phyloP scores from a whole-genome alignment of 2,888 invertebrate species.

The Synergus japonicus region DNA sequence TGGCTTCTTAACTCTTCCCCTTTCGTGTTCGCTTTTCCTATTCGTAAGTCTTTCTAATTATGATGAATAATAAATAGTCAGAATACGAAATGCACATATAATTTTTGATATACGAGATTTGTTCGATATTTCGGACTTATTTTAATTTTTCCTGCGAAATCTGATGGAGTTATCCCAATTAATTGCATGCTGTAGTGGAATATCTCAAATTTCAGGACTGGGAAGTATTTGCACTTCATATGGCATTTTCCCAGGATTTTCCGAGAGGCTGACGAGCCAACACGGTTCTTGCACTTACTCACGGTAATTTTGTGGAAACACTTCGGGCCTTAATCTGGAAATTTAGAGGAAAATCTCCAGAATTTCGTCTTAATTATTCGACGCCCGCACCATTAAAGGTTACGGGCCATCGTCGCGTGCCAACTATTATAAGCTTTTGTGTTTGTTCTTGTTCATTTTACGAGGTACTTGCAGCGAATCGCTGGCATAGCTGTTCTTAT shows the following conservation, averaged over 20 bases:
- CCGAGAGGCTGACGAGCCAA: slow-evolving; percentile 28
- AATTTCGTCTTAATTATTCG: slow-evolving; percentile 58
- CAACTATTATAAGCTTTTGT: slow-evolving; percentile 41
- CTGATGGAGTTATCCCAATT: not conserved
- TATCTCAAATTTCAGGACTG: not conserved
- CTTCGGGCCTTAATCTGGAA: slow-evolving; percentile 57
- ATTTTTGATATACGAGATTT: not conserved
- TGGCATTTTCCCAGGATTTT: not conserved
- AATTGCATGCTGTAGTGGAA: not conserved
- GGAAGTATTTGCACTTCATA: not conserved
- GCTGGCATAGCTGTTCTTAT: slow-evolving; percentile 10
- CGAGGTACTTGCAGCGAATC: slow-evolving; percentile 6
- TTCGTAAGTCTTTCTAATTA: not conserved
- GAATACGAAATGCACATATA: not conserved
- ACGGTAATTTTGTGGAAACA: slow-evolving; percentile 57
- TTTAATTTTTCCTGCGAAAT: not conserved
- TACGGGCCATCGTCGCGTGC: slow-evolving; percentile 36
- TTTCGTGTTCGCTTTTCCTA: slow-evolving; percentile 12
- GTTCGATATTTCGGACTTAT: not conserved
- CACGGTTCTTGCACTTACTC: slow-evolving; percentile 47
- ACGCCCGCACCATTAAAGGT: slow-evolving; percentile 46
- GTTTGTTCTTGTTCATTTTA: slow-evolving; percentile 26
- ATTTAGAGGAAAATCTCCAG: slow-evolving; percentile 53
- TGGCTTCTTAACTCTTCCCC: slow-evolving; percentile 28
- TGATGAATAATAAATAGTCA: slow-evolving; percentile 13